phyloP scores from a whole-genome alignment of 2,888 invertebrate genomes.

The Actias luna region DNA sequence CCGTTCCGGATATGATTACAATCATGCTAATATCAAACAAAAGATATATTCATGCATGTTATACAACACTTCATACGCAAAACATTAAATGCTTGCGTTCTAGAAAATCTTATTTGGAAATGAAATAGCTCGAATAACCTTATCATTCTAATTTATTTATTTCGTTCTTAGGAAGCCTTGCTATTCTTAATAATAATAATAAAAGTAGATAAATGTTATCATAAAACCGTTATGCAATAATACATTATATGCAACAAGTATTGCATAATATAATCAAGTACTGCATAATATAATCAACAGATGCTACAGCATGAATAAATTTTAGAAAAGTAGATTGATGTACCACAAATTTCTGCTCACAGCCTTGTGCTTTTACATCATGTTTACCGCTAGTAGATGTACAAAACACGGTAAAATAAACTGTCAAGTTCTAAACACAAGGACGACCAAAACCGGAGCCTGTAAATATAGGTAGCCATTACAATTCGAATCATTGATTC shows the following conservation, averaged over 20 bases:
- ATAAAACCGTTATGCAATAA: too few relatives aligned
- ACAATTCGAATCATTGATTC: slow-evolving; percentile 11
- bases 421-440: neutral
- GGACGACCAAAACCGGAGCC: neutral
- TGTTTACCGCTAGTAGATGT: too few relatives aligned
- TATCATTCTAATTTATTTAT: neutral
- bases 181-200: too few relatives aligned
- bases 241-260: too few relatives aligned
- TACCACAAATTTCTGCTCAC: too few relatives aligned
- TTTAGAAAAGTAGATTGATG: too few relatives aligned
- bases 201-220: too few relatives aligned
- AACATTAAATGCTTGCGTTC: neutral
- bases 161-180: too few relatives aligned
- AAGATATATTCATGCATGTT: neutral
- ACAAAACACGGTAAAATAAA: neutral
- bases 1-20: slow-evolving; percentile 52
- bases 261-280: too few relatives aligned
- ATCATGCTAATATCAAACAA: slow-evolving; percentile 18
- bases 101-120: neutral
- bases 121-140: neutral
- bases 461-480: neutral
- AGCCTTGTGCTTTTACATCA: too few relatives aligned
- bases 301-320: too few relatives aligned
- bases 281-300: too few relatives aligned
- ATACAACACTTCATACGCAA: neutral